Evolutionary conservation across 2,797 vertebrate species (phyloP), one percentile per base, ranked within the genome.

Genomic region (Myotis myotis): DNA sequence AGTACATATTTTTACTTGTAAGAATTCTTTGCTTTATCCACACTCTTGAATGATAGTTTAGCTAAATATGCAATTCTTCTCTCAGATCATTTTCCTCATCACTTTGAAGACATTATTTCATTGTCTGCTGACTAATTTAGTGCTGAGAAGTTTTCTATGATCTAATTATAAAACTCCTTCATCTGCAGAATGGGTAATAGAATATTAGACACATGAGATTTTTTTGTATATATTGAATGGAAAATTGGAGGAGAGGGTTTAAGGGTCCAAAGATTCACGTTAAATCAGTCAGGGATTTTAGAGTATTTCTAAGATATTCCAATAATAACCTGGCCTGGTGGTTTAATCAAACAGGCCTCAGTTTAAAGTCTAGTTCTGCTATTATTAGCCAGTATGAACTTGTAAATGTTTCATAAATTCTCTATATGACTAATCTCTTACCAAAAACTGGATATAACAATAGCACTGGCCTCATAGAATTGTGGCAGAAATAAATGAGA

Each of bases 281-380:
- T 88, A 62, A 91, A 4, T 57, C 41, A 74, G 4, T 28, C n/a
- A 36, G 33, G 19, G 30, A 44, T 53, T 70, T 78, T 51, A 85
- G 62, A 62, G 8, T 75, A 82, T 64, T 92, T 87, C 60, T 28
- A 66, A 84, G 23, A 6, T 72, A 57, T 55, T 15, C 41, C 15
- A 68, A n/a, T 72, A 64, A 30, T 87, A 30, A 92, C 15, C 17
- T 44, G 71, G 51, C 4, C 28, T 74, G 53, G 5, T 60, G 44
- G 41, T 90, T 95, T 89, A 86, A 84, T 92, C 51, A 93, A 30
- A 85, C 33, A 91, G 70, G 76, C 30, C 20, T 85, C 55, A 90
- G 41, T 93, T 94, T 87, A 84, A 93, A 87, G 53, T 72, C 17
- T 38, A 83, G 49, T 53, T 93, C 49, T 93, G 13, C 47, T 82